These are phyloP conservation scores for Elmis aenea DNA, from an alignment of 2,888 invertebrate species.

Conservation along the genomic window DNA sequence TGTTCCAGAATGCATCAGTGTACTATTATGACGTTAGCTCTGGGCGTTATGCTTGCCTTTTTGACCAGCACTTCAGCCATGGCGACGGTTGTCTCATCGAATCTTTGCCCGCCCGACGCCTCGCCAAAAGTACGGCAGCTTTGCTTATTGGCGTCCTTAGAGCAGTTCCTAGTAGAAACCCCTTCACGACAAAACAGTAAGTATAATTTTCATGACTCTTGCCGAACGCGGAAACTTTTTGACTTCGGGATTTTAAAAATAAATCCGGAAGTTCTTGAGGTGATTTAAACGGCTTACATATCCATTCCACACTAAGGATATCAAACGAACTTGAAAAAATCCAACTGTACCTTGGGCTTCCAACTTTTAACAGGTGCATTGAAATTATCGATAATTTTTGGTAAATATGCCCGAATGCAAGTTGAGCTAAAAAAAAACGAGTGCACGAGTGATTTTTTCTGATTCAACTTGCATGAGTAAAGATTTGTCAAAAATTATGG, in stretches of 20 bases:
- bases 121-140: slow-evolving; percentile 29
- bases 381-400: too few species aligned
- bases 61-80: slow-evolving; percentile 20
- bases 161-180: slow-evolving; percentile 17
- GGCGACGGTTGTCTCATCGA: slow-evolving; percentile 15
- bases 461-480: too few species aligned
- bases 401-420: too few species aligned
- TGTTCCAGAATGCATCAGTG: slow-evolving; percentile 29
- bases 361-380: too few species aligned
- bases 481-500: too few species aligned
- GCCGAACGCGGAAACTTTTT: neutral
- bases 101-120: slow-evolving; percentile 25
- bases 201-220: slow-evolving; percentile 6
- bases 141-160: slow-evolving; percentile 25
- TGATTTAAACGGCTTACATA: too few species aligned
- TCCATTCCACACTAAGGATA: too few species aligned
- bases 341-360: too few species aligned
- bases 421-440: too few species aligned
- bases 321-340: too few species aligned
- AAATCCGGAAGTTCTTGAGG: too few species aligned
- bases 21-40: slow-evolving; percentile 18
- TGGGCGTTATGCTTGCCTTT: slow-evolving; percentile 21
- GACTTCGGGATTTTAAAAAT: neutral
- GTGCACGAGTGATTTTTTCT: too few species aligned
- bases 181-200: slow-evolving; percentile 18